Evolutionary conservation across 1,140 invertebrate species (phyloP).

Genomic region (Drosophila malerkotliana): DNA sequence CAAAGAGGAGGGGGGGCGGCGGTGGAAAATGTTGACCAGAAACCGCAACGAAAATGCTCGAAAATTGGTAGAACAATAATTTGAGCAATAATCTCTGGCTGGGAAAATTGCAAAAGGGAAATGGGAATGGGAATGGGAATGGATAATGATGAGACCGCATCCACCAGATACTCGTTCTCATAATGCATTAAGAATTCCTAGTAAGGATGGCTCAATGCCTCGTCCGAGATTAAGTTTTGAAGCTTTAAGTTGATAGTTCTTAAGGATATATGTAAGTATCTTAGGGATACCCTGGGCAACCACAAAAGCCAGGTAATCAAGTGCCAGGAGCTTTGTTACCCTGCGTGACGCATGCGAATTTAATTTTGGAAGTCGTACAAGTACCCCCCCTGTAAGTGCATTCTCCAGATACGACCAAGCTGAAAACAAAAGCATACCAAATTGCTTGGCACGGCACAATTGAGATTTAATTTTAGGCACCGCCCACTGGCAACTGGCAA

Average conservation of each 20-base stretch:
- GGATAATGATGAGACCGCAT: slow-evolving; percentile 14
- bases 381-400: background rate
- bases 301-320: no score
- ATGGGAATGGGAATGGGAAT: slow-evolving; percentile 1
- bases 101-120: slow-evolving; percentile 26
- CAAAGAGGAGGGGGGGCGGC: background rate
- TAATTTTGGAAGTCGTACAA: background rate
- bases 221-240: no score
- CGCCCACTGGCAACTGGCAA: background rate
- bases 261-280: no score
- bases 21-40: slow-evolving; percentile 32
- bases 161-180: background rate
- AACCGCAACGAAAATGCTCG: slow-evolving; percentile 40
- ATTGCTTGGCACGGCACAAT: background rate
- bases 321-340: no score
- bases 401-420: background rate
- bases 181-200: background rate
- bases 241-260: no score
- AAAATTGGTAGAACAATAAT: slow-evolving; percentile 46
- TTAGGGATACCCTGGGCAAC: no score
- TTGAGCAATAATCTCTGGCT: slow-evolving; percentile 26
- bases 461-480: background rate
- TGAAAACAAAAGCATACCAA: background rate
- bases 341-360: background rate
- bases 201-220: no score